Conservation (phyloP, 2,888 invertebrate species). For the Bombyx huttoni region DNA sequence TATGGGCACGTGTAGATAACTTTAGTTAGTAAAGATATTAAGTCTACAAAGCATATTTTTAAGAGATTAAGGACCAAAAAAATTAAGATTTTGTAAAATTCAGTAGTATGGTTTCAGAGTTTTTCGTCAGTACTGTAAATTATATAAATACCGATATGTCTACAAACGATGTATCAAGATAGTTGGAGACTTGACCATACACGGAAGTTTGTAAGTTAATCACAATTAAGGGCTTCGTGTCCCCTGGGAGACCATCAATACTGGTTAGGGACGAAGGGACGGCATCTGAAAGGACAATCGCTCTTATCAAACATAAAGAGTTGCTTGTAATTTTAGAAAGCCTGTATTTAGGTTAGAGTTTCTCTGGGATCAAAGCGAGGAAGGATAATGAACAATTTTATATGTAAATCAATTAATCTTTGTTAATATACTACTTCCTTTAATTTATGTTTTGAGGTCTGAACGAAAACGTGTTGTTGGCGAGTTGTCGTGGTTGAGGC, state of each 20-base stretch:
- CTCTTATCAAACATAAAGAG: background rate
- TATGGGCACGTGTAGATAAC: too few relatives aligned
- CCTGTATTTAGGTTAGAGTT: background rate
- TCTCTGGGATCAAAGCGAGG: background rate
- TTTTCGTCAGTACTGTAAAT: too few relatives aligned
- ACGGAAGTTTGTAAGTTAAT: slow-evolving; percentile 1
- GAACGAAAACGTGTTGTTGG: background rate
- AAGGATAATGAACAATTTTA: background rate
- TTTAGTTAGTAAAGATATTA: too few relatives aligned
- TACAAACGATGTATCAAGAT: slow-evolving; percentile 1
- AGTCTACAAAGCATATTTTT: too few relatives aligned
- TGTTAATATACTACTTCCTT: background rate
- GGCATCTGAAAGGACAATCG: background rate
- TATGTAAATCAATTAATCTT: background rate
- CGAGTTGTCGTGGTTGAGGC: too few relatives aligned
- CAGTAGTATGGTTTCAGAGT: too few relatives aligned
- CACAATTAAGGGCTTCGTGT: slow-evolving; percentile 1
- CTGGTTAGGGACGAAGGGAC: background rate
- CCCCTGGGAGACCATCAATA: background rate
- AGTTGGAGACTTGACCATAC: background rate
- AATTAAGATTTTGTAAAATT: too few relatives aligned
- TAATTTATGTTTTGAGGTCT: background rate
- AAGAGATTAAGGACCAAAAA: too few relatives aligned
- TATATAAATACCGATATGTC: too few relatives aligned
- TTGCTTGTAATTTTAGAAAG: background rate